Conservation (phyloP, 1,140 invertebrate genomes). For the Hylyphantes graminicola region DNA sequence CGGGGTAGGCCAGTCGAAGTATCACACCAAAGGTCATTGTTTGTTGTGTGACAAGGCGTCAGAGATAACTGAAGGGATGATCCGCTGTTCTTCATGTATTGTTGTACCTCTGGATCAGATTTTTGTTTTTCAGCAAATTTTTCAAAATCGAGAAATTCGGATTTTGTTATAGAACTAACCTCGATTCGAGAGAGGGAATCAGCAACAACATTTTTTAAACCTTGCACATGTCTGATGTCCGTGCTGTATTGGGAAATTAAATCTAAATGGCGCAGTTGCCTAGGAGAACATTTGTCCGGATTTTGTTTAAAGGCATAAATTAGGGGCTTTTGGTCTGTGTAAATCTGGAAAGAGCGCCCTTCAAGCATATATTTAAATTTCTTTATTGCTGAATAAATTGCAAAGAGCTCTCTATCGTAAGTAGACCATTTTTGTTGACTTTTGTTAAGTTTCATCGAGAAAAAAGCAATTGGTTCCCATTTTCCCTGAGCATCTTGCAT, state of each 20-base stretch:
- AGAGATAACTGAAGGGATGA: not conserved
- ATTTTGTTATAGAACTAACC: not conserved
- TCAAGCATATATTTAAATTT: conserved; percentile 10
- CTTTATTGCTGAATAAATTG: conserved; percentile 62
- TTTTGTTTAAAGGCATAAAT: conserved; percentile 61
- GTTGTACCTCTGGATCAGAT: not conserved
- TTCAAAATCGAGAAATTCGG: not conserved
- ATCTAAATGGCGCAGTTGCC: conserved; percentile 63
- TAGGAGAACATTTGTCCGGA: conserved; percentile 50
- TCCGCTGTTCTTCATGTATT: not conserved
- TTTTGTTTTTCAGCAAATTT: conserved; percentile 1
- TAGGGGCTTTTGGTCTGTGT: conserved; percentile 62
- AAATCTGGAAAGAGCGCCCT: not conserved
- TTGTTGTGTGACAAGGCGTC: not conserved
- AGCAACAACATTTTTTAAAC: conserved; percentile 64
- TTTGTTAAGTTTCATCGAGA: conserved; percentile 21
- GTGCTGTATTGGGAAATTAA: conserved; percentile 67
- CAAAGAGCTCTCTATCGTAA: conserved; percentile 64
- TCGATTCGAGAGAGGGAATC: conserved; percentile 19
- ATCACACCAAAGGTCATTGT: not conserved
- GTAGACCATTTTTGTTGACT: conserved; percentile 57
- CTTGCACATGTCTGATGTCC: conserved; percentile 65
- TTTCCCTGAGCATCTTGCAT: conserved; percentile 18
- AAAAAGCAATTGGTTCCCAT: conserved; percentile 20
- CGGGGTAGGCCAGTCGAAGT: not conserved